phyloP scores from a whole-genome alignment of 2,113 vertebrate genomes.

The Eurypyga helias region DNA sequence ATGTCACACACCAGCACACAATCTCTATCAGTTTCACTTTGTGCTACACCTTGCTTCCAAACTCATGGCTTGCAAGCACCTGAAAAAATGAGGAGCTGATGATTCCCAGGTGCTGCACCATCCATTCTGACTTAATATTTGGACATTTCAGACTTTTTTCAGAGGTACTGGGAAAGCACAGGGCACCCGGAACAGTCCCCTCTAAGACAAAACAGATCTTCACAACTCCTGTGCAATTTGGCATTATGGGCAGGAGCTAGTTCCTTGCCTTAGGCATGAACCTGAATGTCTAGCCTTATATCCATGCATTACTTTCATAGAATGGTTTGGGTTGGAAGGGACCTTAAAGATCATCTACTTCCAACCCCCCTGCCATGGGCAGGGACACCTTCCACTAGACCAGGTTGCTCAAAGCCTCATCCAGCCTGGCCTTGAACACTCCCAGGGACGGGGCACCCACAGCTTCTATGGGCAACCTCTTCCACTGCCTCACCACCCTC shows the following conservation, averaged over 20 bases:
- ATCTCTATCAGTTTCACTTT: neutral
- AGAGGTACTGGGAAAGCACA: neutral
- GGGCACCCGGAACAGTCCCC: neutral
- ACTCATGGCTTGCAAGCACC: neutral
- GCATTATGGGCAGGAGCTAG: neutral
- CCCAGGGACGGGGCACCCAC: neutral
- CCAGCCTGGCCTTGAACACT: neutral
- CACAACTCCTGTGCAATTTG: neutral
- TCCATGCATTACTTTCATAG: neutral
- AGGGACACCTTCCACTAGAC: neutral
- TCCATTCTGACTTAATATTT: neutral
- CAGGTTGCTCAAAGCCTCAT: neutral
- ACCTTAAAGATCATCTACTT: neutral
- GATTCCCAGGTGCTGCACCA: neutral
- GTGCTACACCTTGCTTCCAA: neutral
- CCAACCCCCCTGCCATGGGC: rapidly evolving
- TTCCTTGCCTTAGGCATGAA: neutral
- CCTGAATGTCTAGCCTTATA: neutral
- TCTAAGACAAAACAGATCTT: neutral
- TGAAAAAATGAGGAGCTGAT: neutral
- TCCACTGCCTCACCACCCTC: neutral
- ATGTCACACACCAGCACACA: neutral
- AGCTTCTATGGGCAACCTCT: neutral
- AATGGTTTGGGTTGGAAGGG: neutral
- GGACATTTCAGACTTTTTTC: neutral